phyloP scores from a whole-genome alignment of 2,797 vertebrate species.

The Mionectes olivaceus region DNA sequence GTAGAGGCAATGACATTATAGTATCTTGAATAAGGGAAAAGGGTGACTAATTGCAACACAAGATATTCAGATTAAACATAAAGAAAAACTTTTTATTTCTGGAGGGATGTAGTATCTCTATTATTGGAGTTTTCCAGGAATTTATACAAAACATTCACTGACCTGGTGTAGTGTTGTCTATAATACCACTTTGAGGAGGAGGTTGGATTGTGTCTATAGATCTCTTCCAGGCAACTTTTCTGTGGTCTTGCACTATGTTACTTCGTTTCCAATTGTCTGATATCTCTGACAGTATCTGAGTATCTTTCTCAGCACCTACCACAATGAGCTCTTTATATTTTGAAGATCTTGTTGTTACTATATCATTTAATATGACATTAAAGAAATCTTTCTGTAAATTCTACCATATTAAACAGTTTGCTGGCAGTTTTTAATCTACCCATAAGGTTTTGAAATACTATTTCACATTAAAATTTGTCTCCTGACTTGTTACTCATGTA shows the following conservation, averaged over 20 bases:
- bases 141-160: neutral
- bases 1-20: neutral
- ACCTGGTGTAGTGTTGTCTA: neutral
- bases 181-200: neutral
- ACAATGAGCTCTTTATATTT: neutral
- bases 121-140: neutral
- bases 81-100: neutral
- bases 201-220: neutral
- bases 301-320: neutral
- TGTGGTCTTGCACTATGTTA: neutral
- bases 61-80: neutral
- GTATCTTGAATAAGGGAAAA: neutral
- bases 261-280: neutral
- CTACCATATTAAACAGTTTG: neutral
- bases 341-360: neutral
- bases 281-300: neutral
- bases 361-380: neutral
- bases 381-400: neutral
- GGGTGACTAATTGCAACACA: neutral
- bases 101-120: neutral
- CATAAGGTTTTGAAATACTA: neutral
- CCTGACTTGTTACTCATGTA: neutral
- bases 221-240: neutral
- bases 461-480: neutral
- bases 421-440: neutral